These are phyloP conservation scores for Molothrus aeneus DNA, from an alignment of 2,797 vertebrate species.

Conservation along the genomic window DNA sequence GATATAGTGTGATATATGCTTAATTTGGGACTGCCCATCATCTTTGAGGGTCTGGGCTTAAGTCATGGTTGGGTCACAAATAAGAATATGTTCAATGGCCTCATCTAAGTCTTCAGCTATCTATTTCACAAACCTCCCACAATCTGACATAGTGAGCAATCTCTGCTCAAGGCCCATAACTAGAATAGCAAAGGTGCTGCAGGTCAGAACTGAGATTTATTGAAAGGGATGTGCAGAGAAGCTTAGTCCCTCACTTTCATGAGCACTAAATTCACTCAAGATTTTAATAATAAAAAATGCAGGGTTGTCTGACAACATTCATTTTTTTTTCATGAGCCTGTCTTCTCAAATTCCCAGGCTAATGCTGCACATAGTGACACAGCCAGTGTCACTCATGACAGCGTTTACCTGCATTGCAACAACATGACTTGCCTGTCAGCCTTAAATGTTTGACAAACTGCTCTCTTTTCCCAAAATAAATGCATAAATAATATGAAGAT, in stretches of 20 bases:
- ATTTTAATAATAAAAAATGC: constrained; percentile 75
- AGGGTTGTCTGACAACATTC: constrained; percentile 72
- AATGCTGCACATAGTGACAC: constrained; percentile 62
- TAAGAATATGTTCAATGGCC: background rate
- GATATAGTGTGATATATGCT: background rate
- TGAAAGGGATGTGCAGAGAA: constrained; percentile 60
- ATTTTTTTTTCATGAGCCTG: constrained; percentile 75
- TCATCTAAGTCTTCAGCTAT: background rate
- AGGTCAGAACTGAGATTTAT: constrained; percentile 64
- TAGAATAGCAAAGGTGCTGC: constrained; percentile 46
- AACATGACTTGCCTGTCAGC: constrained; percentile 60
- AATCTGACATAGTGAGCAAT: constrained; percentile 6
- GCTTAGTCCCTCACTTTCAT: constrained; percentile 64
- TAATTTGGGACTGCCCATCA: background rate
- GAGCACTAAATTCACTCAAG: constrained; percentile 68
- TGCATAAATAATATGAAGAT: constrained; percentile 14
- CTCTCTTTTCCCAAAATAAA: constrained; percentile 26
- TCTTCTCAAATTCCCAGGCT: constrained; percentile 68
- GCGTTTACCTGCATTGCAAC: constrained; percentile 57
- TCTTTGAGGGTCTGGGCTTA: background rate
- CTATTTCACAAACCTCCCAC: background rate
- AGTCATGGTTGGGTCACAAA: background rate
- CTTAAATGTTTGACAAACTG: constrained; percentile 71
- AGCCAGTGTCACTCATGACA: constrained; percentile 61
- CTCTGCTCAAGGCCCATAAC: constrained; percentile 36